A percentile compares a stretch with the other conserved stretches of the same genome.
phyloP scores from a whole-genome alignment of 2,113 vertebrate genomes.

The Microtus ochrogaster region DNA sequence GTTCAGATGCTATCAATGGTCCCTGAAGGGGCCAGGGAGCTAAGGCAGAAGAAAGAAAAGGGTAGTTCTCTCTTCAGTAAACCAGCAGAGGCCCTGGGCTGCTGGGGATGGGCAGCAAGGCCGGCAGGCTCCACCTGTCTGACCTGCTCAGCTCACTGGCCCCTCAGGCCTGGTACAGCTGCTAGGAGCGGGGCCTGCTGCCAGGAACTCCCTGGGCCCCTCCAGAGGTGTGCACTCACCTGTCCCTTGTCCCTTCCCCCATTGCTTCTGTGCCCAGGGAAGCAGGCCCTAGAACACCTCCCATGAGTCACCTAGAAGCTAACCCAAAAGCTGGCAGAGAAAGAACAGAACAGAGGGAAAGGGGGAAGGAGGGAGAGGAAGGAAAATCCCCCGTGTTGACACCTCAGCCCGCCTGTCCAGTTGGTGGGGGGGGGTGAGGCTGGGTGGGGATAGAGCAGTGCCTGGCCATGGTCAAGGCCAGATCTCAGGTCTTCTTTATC shows the following conservation, averaged over 20 bases:
- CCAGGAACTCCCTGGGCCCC: neutral
- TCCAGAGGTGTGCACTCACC: neutral
- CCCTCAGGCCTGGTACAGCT: neutral
- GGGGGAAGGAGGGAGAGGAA: neutral
- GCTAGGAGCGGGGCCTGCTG: neutral
- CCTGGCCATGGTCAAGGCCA: neutral
- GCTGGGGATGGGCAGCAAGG: neutral
- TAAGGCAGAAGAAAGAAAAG: neutral
- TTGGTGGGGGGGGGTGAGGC: neutral
- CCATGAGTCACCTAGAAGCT: constrained; percentile 13
- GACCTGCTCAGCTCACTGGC: neutral
- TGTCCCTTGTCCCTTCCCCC: neutral
- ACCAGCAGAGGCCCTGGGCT: neutral
- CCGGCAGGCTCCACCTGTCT: constrained; percentile 39
- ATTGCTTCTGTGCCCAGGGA: neutral
- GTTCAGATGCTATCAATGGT: neutral
- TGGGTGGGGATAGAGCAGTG: neutral
- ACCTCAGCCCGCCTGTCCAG: fast-evolving
- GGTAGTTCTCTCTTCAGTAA: neutral
- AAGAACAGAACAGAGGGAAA: neutral
- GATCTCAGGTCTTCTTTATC: constrained; percentile 32
- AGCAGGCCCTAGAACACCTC: neutral
- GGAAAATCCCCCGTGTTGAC: neutral
- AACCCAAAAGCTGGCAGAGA: neutral
- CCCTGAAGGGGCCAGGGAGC: neutral